Evolutionary conservation across 2,888 invertebrate genomes (phyloP), one percentile per base, ranked within the genome.

Genomic region (Ormyrus labotus): DNA sequence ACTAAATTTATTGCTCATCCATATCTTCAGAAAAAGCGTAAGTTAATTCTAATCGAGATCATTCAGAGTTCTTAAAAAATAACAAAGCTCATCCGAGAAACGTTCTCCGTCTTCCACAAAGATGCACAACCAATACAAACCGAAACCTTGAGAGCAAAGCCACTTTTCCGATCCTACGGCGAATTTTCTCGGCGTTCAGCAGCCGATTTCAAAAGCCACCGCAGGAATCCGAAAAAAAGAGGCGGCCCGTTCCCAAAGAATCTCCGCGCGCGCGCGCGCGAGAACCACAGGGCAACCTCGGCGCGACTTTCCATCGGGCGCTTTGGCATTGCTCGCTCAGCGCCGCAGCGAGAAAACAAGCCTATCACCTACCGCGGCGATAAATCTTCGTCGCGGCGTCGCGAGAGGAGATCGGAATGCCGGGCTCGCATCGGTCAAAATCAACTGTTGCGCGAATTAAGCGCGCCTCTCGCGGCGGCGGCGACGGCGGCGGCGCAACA

Each of bases 371-470:
- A 0, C 11, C n/a, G 55, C 10, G 50, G 34, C n/a, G 55, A 72
- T 73, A 69, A 79, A 79, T 79, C 73, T 79, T 75, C 68, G 65
- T 71, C 76, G 60, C 70, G 51, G 64, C 50, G 45, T 7, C 50
- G 9, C 57, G 47, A 11, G n/a, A 9, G 6, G 48, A 72, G 67
- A 72, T 67, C 67, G 69, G 68, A 77, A 55, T 73, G 68, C 51
- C 34, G 34, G 3, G 68, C 47, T n/a, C 13, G 34, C 61, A 81
- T 81, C 77, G 63, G 63, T 81, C 73, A 81, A 73, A 81, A 77
- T 77, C 73, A 77, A 69, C 68, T 73, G 75, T 73, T 72, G 63
- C 61, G 34, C 50, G 71, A 78, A 78, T 71, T 78, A 78, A 71
- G 10, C 60, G 58, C 34, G 34, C 34, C 34, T 34, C 34, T 34